Conservation (phyloP, 2,888 invertebrate genomes). For the Oscheius myriophilus region DNA sequence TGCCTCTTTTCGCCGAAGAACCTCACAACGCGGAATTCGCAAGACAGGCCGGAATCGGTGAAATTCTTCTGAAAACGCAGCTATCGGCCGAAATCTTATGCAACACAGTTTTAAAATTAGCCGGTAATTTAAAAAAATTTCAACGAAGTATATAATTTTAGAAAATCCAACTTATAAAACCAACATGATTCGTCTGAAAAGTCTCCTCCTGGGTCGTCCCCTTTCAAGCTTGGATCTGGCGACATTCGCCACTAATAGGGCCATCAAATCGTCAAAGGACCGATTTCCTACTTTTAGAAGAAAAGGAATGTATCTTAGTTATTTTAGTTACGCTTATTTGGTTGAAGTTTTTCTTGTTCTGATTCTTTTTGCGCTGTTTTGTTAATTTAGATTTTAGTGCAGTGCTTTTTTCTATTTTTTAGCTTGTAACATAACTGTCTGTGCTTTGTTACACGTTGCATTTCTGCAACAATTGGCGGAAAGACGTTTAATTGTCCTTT, state of each 20-base stretch:
- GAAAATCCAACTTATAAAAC: slow-evolving; percentile 34
- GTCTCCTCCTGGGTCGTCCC: slow-evolving; percentile 44
- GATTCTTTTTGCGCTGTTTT: no score
- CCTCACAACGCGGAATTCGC: slow-evolving; percentile 46
- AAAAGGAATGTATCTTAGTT: slow-evolving; percentile 29
- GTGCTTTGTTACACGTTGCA: no score
- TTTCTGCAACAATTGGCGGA: no score
- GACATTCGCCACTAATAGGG: slow-evolving; percentile 30
- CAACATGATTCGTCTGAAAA: slow-evolving; percentile 22
- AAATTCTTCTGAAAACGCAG: slow-evolving; percentile 22
- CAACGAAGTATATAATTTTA: neutral
- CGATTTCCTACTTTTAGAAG: slow-evolving; percentile 26
- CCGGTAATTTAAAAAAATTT: neutral
- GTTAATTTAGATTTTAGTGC: no score
- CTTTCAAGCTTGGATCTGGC: slow-evolving; percentile 40
- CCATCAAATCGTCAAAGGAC: slow-evolving; percentile 21
- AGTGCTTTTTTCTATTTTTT: no score
- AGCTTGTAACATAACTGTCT: no score
- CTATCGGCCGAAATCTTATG: slow-evolving; percentile 5
- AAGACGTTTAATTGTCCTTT: no score
- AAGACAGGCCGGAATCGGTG: slow-evolving; percentile 34
- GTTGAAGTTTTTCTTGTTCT: no score
- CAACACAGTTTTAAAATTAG: slow-evolving; percentile 2
- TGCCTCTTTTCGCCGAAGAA: slow-evolving; percentile 59
- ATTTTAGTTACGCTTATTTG: neutral